A percentile compares a stretch with the other conserved stretches of the same genome.
phyloP scores from a whole-genome alignment of 2,888 invertebrate species.

The Crematogaster levior region DNA sequence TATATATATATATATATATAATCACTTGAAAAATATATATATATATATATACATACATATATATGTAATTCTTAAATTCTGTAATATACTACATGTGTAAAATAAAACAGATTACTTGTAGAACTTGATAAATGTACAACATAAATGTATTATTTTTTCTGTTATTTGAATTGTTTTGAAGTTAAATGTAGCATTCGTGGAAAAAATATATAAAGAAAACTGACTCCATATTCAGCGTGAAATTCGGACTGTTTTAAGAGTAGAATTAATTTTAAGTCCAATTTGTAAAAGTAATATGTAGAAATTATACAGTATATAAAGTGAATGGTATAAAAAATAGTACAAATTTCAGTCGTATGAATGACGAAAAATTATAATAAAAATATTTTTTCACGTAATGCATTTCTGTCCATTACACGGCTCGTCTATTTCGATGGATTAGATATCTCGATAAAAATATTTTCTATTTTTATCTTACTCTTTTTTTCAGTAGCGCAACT shows the following conservation, averaged over 20 bases:
- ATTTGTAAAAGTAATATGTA: conserved; percentile 6
- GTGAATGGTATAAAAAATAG: too few relatives aligned
- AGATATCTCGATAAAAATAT: neutral
- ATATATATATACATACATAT: too few relatives aligned
- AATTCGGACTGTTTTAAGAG: conserved; percentile 1
- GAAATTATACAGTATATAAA: neutral
- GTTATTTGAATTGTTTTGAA: neutral
- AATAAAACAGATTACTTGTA: neutral
- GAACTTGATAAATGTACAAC: neutral
- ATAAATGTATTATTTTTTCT: neutral
- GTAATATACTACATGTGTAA: too few relatives aligned
- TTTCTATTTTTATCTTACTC: neutral
- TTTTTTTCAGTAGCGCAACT: neutral
- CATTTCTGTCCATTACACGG: neutral
- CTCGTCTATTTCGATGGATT: neutral
- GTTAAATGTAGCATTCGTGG: neutral
- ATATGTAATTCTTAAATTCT: too few relatives aligned
- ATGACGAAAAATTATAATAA: neutral
- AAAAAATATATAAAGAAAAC: neutral
- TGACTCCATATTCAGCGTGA: neutral
- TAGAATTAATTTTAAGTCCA: conserved; percentile 2
- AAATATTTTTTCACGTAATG: neutral
- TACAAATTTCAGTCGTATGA: neutral
- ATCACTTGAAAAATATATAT: neutral
- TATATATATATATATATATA: too few relatives aligned